Base-by-base conservation (phyloP, 2,888 invertebrate genomes). In the Sesamia inferens region DNA sequence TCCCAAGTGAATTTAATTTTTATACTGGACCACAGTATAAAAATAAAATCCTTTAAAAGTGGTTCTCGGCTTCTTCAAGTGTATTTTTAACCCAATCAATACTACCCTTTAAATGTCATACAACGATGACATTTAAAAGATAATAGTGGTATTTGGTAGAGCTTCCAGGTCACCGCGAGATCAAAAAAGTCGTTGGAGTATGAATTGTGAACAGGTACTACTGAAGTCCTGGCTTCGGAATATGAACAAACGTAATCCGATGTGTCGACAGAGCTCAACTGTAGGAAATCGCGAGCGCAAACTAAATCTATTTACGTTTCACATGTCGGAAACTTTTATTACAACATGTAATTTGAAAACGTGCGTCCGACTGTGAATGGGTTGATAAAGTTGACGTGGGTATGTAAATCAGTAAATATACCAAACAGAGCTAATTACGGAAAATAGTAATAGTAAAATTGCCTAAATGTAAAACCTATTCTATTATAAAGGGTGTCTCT, bases 211-310 rank as follows among this genome's bases (percentile, higher is more conserved):
- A 64, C 54, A 61, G 16, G 55, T 59, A 22, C 55, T 31, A 22
- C 42, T 48, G 19, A 48, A 77, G 55, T 72, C 7, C 24, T 66
- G 57, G 62, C 63, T 67, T 67, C 44, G 39, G 51, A 69, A 69
- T 79, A 79, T 67, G 65, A 78, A 72, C 66, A 82, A 79, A 69
- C 58, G 66, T 79, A 73, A 74, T 69, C 73, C 68, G 31, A 58
- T 22, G 66, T 78, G 76, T 70, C 62, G 65, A 51, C 79, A 67
- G 54, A 63, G 63, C 58, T 79, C 55, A 69, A 69, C 66, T 67
- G 44, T 57, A 67, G 57, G n/a, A 58, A 82, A 79, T 68, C 69
- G 48, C 83, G 61, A 66, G 54, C 39, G 44, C 65, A 68, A 79
- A 78, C 78, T 68, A 67, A 67, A 70, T 77, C 54, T 82, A 67